Percentiles rank a stretch among this genome's conserved stretches.
These are phyloP conservation scores for Poeciliopsis paucimaculata DNA, from an alignment of 2,797 vertebrate genomes.

Conservation along the genomic window DNA sequence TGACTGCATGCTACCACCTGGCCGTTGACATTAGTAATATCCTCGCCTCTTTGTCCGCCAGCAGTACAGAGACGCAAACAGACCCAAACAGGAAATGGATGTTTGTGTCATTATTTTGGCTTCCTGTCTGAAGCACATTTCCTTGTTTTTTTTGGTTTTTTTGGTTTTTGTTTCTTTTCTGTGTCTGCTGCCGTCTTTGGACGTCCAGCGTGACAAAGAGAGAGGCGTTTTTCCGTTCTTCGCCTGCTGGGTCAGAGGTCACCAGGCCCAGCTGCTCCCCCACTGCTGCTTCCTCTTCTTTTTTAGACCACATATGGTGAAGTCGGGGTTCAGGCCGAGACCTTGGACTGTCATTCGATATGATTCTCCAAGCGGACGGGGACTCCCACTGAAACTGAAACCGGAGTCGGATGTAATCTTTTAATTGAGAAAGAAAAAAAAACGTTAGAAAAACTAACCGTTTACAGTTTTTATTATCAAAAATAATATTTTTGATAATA, in stretches of 20 bases:
- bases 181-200: constrained; percentile 9
- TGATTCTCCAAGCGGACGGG: constrained; percentile 6
- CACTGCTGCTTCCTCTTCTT: not conserved
- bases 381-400: constrained; percentile 3
- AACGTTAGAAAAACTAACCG: not conserved
- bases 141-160: not conserved
- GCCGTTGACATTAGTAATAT: constrained; percentile 18
- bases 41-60: not conserved
- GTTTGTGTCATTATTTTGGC: constrained; percentile 8
- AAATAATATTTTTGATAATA: not conserved
- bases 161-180: not conserved
- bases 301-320: constrained; percentile 30
- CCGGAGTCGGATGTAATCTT: not conserved
- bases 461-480: not conserved
- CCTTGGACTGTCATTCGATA: constrained; percentile 39
- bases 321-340: constrained; percentile 30
- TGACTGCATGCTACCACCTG: constrained; percentile 23
- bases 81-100: constrained; percentile 35
- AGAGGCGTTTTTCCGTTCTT: constrained; percentile 15
- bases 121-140: constrained; percentile 33
- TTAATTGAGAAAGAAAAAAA: not conserved
- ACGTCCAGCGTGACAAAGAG: too few species aligned
- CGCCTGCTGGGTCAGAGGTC: not conserved
- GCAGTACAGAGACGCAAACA: constrained; percentile 15
- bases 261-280: constrained; percentile 15